Evolutionary conservation across 2,797 vertebrate species (phyloP).

Genomic region (Ciconia nigra): DNA sequence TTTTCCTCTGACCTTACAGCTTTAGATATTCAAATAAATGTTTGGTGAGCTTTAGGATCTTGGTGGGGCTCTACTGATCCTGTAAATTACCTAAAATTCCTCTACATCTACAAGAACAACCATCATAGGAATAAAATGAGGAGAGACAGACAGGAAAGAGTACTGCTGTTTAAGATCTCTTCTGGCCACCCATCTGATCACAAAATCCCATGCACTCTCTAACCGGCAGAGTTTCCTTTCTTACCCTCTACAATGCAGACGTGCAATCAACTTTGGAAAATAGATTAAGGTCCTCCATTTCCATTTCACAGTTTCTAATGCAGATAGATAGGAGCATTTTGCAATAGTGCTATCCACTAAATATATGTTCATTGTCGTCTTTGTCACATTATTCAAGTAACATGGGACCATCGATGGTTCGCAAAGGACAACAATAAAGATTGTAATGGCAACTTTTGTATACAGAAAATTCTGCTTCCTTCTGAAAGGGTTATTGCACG

Average conservation of each 20-base stretch:
- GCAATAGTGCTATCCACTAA: background rate
- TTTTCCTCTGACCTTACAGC: background rate
- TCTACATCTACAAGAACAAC: background rate
- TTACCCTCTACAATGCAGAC: background rate
- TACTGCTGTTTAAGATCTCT: background rate
- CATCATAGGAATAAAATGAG: background rate
- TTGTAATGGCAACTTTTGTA: background rate
- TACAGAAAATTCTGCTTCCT: background rate
- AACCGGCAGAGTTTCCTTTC: background rate
- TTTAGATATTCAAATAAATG: background rate
- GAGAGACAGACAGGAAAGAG: background rate
- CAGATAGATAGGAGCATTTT: background rate
- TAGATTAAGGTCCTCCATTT: background rate
- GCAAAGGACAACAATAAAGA: background rate
- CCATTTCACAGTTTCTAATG: background rate
- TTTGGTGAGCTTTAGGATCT: background rate
- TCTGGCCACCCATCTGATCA: background rate
- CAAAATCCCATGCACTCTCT: background rate
- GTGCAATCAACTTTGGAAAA: background rate
- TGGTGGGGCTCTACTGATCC: background rate
- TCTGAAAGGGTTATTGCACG: background rate
- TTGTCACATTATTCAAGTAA: background rate
- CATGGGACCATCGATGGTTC: fast-evolving
- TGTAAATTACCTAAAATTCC: background rate
- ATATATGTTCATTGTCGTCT: background rate